Conservation (phyloP, 1,140 invertebrate genomes). For the Druon quercuslanigerum region DNA sequence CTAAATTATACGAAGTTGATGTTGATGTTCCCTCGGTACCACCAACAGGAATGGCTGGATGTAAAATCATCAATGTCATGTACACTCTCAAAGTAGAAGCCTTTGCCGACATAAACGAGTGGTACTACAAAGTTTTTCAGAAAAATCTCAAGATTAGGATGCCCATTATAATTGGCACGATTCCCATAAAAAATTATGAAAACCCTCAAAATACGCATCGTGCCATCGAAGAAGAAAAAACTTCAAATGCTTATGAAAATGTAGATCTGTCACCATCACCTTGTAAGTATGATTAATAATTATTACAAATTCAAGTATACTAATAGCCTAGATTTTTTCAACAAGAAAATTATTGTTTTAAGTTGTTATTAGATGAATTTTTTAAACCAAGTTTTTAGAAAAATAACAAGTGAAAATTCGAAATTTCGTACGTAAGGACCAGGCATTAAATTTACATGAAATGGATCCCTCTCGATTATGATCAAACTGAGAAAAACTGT, state of each 20-base stretch:
- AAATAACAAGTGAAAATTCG: too few species aligned
- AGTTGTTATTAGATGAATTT: too few species aligned
- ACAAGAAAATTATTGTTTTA: too few species aligned
- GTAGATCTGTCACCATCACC: too few species aligned
- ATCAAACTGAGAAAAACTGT: too few species aligned
- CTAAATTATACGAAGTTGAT: constrained; percentile 46
- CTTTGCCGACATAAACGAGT: constrained; percentile 61
- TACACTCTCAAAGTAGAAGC: constrained; percentile 63
- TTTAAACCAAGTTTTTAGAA: not conserved
- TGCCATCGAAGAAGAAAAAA: not conserved
- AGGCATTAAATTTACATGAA: too few species aligned
- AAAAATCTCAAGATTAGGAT: constrained; percentile 64
- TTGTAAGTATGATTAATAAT: too few species aligned
- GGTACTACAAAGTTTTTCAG: constrained; percentile 65
- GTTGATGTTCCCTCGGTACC: constrained; percentile 62
- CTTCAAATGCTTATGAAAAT: too few species aligned
- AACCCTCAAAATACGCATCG: constrained; percentile 19
- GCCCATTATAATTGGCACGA: constrained; percentile 56
- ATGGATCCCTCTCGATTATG: too few species aligned
- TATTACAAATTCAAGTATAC: too few species aligned
- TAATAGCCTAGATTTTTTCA: too few species aligned
- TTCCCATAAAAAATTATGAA: constrained; percentile 63
- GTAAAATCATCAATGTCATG: constrained; percentile 57
- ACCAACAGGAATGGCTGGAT: constrained; percentile 57
- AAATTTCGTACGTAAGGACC: too few species aligned